Conservation (phyloP, 2,797 vertebrate species). For the Molossus alvarezi region DNA sequence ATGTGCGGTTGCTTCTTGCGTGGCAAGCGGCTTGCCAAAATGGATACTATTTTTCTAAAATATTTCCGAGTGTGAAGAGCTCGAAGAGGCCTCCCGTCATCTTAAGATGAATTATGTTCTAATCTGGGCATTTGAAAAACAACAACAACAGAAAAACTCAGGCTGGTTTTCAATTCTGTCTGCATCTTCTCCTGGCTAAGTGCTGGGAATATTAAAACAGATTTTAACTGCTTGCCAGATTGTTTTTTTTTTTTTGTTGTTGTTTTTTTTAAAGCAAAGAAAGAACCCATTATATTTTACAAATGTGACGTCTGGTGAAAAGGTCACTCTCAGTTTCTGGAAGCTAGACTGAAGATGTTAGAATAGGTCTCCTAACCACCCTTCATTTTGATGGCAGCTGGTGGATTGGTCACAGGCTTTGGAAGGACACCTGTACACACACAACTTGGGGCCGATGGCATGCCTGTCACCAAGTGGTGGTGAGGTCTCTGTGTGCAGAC, state of each 20-base stretch:
- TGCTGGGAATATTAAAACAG: constrained; percentile 78
- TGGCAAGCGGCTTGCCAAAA: constrained; percentile 82
- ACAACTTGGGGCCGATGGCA: neutral
- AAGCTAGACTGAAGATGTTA: constrained; percentile 61
- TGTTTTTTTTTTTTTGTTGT: constrained; percentile 26
- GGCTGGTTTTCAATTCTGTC: constrained; percentile 75
- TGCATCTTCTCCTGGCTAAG: constrained; percentile 73
- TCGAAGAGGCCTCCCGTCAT: constrained; percentile 78
- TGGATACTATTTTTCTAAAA: constrained; percentile 87
- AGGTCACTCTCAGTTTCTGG: constrained; percentile 60
- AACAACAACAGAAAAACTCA: constrained; percentile 82
- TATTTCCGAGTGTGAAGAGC: constrained; percentile 84
- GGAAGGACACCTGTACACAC: neutral
- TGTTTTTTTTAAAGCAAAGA: constrained; percentile 59
- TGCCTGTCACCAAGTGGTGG: neutral
- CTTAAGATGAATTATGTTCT: constrained; percentile 84
- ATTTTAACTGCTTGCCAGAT: constrained; percentile 74
- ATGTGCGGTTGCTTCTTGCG: constrained; percentile 83
- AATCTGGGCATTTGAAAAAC: constrained; percentile 76
- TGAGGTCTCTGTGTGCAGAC: neutral
- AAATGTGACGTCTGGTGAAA: constrained; percentile 61
- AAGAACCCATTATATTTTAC: constrained; percentile 73
- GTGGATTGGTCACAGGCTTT: constrained; percentile 13
- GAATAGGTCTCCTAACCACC: constrained; percentile 33
- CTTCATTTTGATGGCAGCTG: constrained; percentile 49